A percentile compares a stretch with the other conserved stretches of the same genome.
These are phyloP conservation scores for Microtus montanus DNA, from an alignment of 2,113 vertebrate genomes.

Conservation along the genomic window DNA sequence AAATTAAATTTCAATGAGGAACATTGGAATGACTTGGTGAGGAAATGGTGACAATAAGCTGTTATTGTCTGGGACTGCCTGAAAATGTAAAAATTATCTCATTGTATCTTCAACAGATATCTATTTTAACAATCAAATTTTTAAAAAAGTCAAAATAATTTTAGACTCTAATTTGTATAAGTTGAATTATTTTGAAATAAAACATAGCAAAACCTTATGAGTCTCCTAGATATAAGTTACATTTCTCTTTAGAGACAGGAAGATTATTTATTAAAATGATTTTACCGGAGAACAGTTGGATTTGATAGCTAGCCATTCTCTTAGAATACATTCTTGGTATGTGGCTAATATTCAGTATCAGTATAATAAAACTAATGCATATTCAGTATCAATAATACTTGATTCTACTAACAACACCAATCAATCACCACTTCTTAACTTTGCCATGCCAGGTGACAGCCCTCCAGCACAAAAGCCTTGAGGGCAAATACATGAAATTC, in stretches of 20 bases:
- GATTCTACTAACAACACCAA: background rate
- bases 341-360: no score
- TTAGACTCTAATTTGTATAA: background rate
- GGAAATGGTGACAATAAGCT: background rate
- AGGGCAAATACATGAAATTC: background rate
- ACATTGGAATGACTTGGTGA: background rate
- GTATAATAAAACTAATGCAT: background rate
- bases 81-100: conserved; percentile 38
- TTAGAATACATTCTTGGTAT: background rate
- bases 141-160: background rate
- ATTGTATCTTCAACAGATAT: conserved; percentile 5
- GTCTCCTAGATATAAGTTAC: background rate
- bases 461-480: background rate
- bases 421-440: background rate
- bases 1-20: conserved; percentile 57
- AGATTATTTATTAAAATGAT: background rate
- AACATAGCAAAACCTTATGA: background rate
- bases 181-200: conserved; percentile 20
- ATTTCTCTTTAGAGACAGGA: background rate
- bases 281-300: background rate
- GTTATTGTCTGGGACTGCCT: background rate
- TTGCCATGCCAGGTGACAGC: background rate
- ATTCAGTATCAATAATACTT: conserved; percentile 21
- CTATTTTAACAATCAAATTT: background rate
- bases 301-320: background rate